phyloP scores from a whole-genome alignment of 2,888 invertebrate species.

The Nineta flava region DNA sequence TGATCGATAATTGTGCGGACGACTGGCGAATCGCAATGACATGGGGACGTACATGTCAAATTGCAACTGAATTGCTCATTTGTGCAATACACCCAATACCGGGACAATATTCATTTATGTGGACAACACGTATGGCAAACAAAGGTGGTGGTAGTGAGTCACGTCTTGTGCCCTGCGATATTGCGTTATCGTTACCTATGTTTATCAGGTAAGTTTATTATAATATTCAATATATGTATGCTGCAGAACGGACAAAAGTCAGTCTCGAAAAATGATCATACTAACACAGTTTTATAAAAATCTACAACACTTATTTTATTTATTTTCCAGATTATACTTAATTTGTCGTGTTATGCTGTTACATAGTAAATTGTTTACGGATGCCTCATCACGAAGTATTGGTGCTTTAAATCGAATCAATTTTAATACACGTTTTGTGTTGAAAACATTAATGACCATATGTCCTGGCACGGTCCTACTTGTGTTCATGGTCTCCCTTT shows the following conservation, averaged over 20 bases:
- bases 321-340: conserved; percentile 63
- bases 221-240: background rate
- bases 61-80: conserved; percentile 79
- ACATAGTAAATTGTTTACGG: conserved; percentile 98
- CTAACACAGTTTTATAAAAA: background rate
- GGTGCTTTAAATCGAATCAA: conserved; percentile 96
- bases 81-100: conserved; percentile 98
- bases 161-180: conserved; percentile 80
- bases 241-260: background rate
- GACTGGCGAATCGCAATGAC: conserved; percentile 99
- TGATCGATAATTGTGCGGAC: conserved; percentile 99
- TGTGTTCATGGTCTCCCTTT: conserved; percentile 97
- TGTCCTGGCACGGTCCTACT: conserved; percentile 95
- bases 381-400: conserved; percentile 96
- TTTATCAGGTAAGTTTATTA: conserved; percentile 49
- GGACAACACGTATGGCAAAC: conserved; percentile 92
- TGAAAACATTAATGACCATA: conserved; percentile 96
- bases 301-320: background rate
- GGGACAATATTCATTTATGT: conserved; percentile 87
- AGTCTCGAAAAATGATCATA: too few species aligned
- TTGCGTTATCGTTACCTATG: conserved; percentile 96
- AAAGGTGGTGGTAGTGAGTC: conserved; percentile 47
- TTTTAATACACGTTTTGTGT: conserved; percentile 87
- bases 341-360: conserved; percentile 99
- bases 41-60: conserved; percentile 89